Evolutionary conservation across 2,797 vertebrate genomes (phyloP), one percentile per base, ranked within the genome.

Genomic region (Oreonectes daqikongensis): DNA sequence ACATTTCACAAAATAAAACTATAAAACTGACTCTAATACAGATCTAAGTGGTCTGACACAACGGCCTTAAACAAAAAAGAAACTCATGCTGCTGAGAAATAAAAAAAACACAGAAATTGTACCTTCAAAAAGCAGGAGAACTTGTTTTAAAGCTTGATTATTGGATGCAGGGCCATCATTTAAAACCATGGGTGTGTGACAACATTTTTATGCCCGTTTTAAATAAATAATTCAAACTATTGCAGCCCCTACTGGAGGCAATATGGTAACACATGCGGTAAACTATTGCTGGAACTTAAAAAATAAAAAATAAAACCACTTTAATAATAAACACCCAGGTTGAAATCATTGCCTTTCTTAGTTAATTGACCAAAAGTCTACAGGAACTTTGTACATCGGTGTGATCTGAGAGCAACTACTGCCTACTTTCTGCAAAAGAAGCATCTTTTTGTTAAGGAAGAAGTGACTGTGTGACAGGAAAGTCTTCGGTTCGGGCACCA

Each of bases 401-500:
- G 35, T 12, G 7, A 42, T 42, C 35, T 22, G 1, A 10, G 30
- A 10, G 14, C 3, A 18, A 32, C 48, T 20, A 46, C 40, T 35
- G 11, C n/a, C n/a, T 46, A 14, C 22, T n/a, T 18, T 40, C 2
- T 65, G 15, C 46, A 60, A 15, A 66, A 35, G n/a, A 22, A 5
- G 11, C 1, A 30, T 28, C 72, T 84, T 85, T 81, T 83, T 84
- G 84, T 76, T 55, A 7, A 73, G 69, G 71, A 44, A 30, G 53
- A 5, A 60, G 18, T 69, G 70, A 85, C 78, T 85, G 84, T 85
- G 84, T 7, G 0, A 81, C 63, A 24, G 0, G 14, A 84, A 85
- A 67, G 68, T 74, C 44, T 85, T 85, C 3, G 78, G 84, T 44
- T 69, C 77, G 12, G 84, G 84, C 10, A 80, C 75, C 46, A 78